Evolutionary conservation across 2,888 invertebrate genomes (phyloP), one percentile per base, ranked within the genome.

Genomic region (Epicampocera succincta): DNA sequence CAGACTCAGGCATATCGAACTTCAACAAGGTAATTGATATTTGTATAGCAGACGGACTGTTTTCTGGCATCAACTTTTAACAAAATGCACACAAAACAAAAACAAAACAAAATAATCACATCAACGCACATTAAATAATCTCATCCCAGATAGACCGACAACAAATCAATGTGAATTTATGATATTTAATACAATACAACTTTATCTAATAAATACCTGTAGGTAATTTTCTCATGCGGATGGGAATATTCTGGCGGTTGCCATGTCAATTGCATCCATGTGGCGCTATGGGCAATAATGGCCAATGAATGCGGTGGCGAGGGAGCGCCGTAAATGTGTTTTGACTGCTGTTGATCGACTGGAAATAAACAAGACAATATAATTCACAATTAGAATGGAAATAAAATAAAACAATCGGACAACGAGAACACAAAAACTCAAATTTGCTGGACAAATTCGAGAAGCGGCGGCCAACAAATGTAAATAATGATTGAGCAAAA

Each of bases 241-340:
- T 95, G 94, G 46, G 95, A 94, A 91, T 95, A 95, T 91, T 95
- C 95, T 3, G 97, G 96, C 3, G 96, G 96, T 87, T 96, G 95
- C 97, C 97, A 97, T 12, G 94, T 93, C 69, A 97, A 93, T 0
- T 95, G 94, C 60, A 96, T 94, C 94, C 95, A 96, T 4, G 96
- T 96, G 58, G 96, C 96, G 61, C 95, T 95, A 88, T 96, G 96
- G 8, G 94, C 93, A 0, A 95, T 93, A 33, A 96, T 94, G 0
- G 95, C 93, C 58, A 97, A 91, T 0, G 95, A 94, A 90, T 96
- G 96, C 0, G 96, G 96, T 0, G 96, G 95, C 0, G 96, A 96
- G 6, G 96, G 94, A 3, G 96, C 95, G 0, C 95, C 96, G 46
- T 87, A 89, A 66, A 85, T 84, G 46, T 84, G 86, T 61, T 72